A percentile compares a stretch with the other conserved stretches of the same genome.
phyloP scores from a whole-genome alignment of 2,888 invertebrate genomes.

The Apamea crenata region DNA sequence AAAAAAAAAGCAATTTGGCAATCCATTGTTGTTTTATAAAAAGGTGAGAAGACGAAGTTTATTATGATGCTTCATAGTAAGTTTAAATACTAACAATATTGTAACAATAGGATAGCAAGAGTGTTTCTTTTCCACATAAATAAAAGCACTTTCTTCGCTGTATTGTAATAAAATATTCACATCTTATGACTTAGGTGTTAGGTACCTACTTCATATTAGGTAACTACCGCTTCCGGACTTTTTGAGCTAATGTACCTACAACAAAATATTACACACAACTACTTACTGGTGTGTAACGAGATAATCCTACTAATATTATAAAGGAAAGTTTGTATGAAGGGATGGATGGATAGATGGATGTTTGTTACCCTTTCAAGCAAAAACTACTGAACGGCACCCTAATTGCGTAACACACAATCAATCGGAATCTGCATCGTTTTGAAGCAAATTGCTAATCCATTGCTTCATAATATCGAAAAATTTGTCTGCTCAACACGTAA shows the following conservation, averaged over 20 bases:
- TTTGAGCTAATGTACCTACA: background rate
- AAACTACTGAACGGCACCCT: too few relatives aligned
- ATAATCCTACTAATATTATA: background rate
- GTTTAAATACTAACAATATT: slow-evolving; percentile 14
- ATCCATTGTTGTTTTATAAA: slow-evolving; percentile 33
- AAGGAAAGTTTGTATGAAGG: too few relatives aligned
- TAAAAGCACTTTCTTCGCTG: slow-evolving; percentile 32
- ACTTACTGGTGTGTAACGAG: background rate
- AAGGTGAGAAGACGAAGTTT: slow-evolving; percentile 20
- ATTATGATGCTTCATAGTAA: background rate
- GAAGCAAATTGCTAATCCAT: too few relatives aligned
- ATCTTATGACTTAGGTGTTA: background rate
- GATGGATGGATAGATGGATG: too few relatives aligned
- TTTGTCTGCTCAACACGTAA: too few relatives aligned
- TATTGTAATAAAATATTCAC: slow-evolving; percentile 12
- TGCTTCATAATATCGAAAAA: too few relatives aligned
- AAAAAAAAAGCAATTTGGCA: slow-evolving; percentile 16
- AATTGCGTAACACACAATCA: too few relatives aligned
- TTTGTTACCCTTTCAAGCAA: too few relatives aligned
- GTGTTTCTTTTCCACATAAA: slow-evolving; percentile 16
- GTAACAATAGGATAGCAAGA: slow-evolving; percentile 9
- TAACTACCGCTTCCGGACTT: slow-evolving; percentile 1
- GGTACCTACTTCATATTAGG: background rate
- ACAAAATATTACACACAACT: background rate
- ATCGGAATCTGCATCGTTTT: too few relatives aligned